Evolutionary conservation across 2,113 vertebrate genomes (phyloP).

Genomic region (Oncorhynchus masou): DNA sequence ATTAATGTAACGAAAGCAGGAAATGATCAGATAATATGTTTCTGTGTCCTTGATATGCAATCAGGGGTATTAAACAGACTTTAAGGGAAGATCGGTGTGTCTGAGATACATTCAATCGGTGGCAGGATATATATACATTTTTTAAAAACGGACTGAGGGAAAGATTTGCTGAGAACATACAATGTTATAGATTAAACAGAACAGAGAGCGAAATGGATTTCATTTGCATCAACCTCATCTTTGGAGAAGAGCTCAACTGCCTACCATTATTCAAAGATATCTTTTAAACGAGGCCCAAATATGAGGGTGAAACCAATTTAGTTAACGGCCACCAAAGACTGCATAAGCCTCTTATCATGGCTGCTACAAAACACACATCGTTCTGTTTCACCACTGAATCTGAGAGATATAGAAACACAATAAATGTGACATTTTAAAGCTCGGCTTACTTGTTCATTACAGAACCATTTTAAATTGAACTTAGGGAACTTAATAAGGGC

Average conservation of each 20-base stretch:
- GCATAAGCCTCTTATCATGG: slow-evolving; percentile 80
- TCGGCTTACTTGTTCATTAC: slow-evolving; percentile 81
- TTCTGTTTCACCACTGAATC: slow-evolving; percentile 77
- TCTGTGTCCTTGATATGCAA: slow-evolving; percentile 71
- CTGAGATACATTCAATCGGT: slow-evolving; percentile 68
- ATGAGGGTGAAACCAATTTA: slow-evolving; percentile 82
- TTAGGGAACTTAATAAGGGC: slow-evolving; percentile 74
- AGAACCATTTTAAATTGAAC: slow-evolving; percentile 78
- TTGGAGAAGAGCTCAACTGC: slow-evolving; percentile 76
- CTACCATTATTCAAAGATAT: slow-evolving; percentile 79
- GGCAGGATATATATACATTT: slow-evolving; percentile 54
- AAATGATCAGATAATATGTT: slow-evolving; percentile 67
- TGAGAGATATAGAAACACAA: slow-evolving; percentile 79
- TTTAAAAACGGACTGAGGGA: slow-evolving; percentile 46
- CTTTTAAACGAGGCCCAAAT: slow-evolving; percentile 78
- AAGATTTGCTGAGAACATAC: slow-evolving; percentile 58
- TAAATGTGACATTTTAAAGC: slow-evolving; percentile 81
- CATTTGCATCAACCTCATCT: slow-evolving; percentile 76
- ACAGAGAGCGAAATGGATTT: slow-evolving; percentile 71
- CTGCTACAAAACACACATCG: slow-evolving; percentile 77
- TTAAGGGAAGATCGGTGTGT: slow-evolving; percentile 60
- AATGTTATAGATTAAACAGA: slow-evolving; percentile 73
- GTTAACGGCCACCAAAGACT: slow-evolving; percentile 77
- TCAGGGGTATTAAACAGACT: slow-evolving; percentile 61
- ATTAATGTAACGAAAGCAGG: slow-evolving; percentile 77